A percentile compares a stretch with the other conserved stretches of the same genome.
phyloP scores from a whole-genome alignment of 1,140 invertebrate genomes.

The Caenorhabditis briggsae region DNA sequence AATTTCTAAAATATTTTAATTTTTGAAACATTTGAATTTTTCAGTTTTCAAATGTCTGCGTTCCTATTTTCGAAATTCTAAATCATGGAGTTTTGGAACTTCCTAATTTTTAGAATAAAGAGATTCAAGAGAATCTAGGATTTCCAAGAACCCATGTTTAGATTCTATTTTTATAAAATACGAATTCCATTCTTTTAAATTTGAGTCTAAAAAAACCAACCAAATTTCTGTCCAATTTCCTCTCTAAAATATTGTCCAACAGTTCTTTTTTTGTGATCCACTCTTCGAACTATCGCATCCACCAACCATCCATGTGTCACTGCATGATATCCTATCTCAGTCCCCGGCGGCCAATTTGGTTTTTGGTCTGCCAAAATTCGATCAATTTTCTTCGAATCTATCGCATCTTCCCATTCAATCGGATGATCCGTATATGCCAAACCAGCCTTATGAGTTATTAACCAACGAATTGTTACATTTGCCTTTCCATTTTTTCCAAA shows the following conservation, averaged over 20 bases:
- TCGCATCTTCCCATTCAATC: conserved; percentile 43
- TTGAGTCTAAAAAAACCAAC: conserved; percentile 27
- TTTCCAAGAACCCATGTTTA: too few relatives aligned
- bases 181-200: too few relatives aligned
- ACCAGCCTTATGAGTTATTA: conserved; percentile 78
- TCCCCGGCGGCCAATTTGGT: conserved; percentile 69
- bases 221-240: conserved; percentile 74
- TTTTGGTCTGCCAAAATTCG: conserved; percentile 65
- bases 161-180: too few relatives aligned
- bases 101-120: too few relatives aligned
- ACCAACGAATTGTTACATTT: conserved; percentile 78
- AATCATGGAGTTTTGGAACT: too few relatives aligned
- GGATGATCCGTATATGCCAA: conserved; percentile 58
- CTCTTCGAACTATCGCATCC: conserved; percentile 77
- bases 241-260: conserved; percentile 77
- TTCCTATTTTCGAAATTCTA: too few relatives aligned
- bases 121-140: too few relatives aligned
- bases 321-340: conserved; percentile 76
- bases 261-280: conserved; percentile 74
- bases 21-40: too few relatives aligned
- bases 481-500: conserved; percentile 78
- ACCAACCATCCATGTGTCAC: conserved; percentile 78
- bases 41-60: too few relatives aligned
- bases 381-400: conserved; percentile 57
- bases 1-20: too few relatives aligned